Base-by-base conservation (phyloP, 2,888 invertebrate species). In the Ceratothoa steindachneri region DNA sequence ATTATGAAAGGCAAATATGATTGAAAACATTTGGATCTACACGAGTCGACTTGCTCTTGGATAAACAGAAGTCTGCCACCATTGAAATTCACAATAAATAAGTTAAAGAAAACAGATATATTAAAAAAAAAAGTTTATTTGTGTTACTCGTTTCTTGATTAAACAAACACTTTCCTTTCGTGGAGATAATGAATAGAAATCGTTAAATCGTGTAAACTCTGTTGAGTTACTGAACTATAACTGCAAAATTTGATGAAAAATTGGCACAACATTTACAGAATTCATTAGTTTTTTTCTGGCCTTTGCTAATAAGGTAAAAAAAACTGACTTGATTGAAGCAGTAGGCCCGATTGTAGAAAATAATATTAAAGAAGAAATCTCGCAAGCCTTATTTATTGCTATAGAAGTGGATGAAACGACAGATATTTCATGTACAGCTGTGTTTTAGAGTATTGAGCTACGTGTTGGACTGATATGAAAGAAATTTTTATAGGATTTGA, bases 201-300 rank as follows among this genome's bases (percentile, higher is more conserved):
- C 41, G 68, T 68, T 68, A 53, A 68, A 68, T 41, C 41, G 68
- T 41, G 68, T 30, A 9, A 68, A 68, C 68, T 68, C 9, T 22
- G 68, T 68, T 41, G 68, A 68, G 68, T 68, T 68, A 41, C 41
- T 68, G 22, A 68, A 68, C 51, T 68, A 41, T 41, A 19, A 29
- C n/a, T 68, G 68, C 68, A 68, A 68, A 68, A 68, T 52, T 68
- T 68, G 5, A 68, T 68, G 68, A 68, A n/a, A n/a, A n/a, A n/a
- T n/a, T n/a, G n/a, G n/a, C n/a, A n/a, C n/a, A n/a, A n/a, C n/a
- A n/a, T n/a, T n/a, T 4, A 53, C 29, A 31, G 29, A 41, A 19
- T 41, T 7, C n/a, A n/a, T n/a, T n/a, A n/a, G n/a, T n/a, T n/a
- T n/a, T n/a, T n/a, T n/a, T n/a, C n/a, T n/a, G n/a, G n/a, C n/a